These are phyloP conservation scores for Drosophila murphyi DNA, from an alignment of 1,140 invertebrate genomes.

Conservation along the genomic window DNA sequence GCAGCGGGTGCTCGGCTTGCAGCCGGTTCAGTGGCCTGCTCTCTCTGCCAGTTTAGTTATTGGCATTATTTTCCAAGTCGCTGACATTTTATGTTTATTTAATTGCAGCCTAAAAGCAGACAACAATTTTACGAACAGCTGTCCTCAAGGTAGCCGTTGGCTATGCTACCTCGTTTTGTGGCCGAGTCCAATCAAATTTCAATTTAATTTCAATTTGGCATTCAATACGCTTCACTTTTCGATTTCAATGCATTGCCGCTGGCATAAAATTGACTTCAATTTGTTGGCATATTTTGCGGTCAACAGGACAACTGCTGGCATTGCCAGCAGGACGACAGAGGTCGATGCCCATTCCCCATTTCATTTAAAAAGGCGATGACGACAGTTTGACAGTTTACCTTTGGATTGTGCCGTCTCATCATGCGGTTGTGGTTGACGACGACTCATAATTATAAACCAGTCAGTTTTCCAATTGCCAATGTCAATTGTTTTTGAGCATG, in stretches of 20 bases:
- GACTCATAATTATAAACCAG: slow-evolving; percentile 55
- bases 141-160: slow-evolving; percentile 21
- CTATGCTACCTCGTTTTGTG: slow-evolving; percentile 18
- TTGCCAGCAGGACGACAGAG: slow-evolving; percentile 4
- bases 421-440: slow-evolving; percentile 30
- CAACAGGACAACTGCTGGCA: slow-evolving; percentile 52
- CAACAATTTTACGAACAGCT: slow-evolving; percentile 21
- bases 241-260: slow-evolving; percentile 53
- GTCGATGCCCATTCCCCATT: not conserved
- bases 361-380: slow-evolving; percentile 29
- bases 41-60: slow-evolving; percentile 32
- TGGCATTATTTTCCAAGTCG: slow-evolving; percentile 66
- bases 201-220: slow-evolving; percentile 67
- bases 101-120: slow-evolving; percentile 53
- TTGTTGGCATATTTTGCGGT: slow-evolving; percentile 68
- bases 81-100: slow-evolving; percentile 76
- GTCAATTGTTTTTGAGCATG: slow-evolving; percentile 43
- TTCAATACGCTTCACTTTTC: slow-evolving; percentile 67
- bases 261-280: slow-evolving; percentile 60
- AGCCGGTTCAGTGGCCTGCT: not conserved
- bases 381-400: slow-evolving; percentile 15
- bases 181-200: slow-evolving; percentile 60
- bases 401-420: slow-evolving; percentile 31
- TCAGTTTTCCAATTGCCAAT: slow-evolving; percentile 44
- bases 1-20: not conserved